Percentiles rank a stretch among this genome's conserved stretches.
These are phyloP conservation scores for Achatina immaculata DNA, from an alignment of 1,140 invertebrate genomes.

Conservation along the genomic window DNA sequence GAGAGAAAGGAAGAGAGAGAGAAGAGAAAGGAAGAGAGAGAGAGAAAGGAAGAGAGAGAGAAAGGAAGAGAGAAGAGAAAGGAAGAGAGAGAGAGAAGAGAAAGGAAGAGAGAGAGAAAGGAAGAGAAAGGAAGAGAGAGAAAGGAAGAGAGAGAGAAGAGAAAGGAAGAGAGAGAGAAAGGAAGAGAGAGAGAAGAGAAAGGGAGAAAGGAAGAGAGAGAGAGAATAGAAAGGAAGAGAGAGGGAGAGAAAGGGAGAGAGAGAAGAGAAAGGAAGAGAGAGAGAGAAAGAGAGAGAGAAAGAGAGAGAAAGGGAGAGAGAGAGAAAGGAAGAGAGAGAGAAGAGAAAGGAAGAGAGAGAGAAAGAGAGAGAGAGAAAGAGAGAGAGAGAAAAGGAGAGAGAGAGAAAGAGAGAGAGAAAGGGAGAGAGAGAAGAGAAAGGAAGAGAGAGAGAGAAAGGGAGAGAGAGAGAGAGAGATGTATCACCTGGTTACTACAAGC, in stretches of 20 bases:
- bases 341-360: not conserved
- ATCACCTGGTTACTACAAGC: too few species aligned
- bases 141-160: not conserved
- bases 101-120: not conserved
- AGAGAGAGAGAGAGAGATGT: too few species aligned
- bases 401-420: too few species aligned
- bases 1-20: constrained; percentile 16
- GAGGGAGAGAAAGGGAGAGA: not conserved
- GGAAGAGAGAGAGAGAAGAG: not conserved
- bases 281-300: not conserved
- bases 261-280: not conserved
- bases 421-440: too few species aligned
- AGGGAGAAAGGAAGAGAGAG: constrained; percentile 2
- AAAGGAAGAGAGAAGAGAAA: not conserved
- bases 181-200: not conserved
- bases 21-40: constrained; percentile 13
- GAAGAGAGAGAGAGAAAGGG: too few species aligned
- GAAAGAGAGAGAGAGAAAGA: too few species aligned
- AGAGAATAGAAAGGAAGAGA: not conserved
- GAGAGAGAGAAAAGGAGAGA: too few species aligned
- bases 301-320: not conserved
- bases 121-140: not conserved
- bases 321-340: not conserved
- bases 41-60: not conserved
- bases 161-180: not conserved